Percentiles rank a stretch among this genome's conserved stretches.
phyloP scores from a whole-genome alignment of 2,888 invertebrate species.

The Amphimallon solstitiale region DNA sequence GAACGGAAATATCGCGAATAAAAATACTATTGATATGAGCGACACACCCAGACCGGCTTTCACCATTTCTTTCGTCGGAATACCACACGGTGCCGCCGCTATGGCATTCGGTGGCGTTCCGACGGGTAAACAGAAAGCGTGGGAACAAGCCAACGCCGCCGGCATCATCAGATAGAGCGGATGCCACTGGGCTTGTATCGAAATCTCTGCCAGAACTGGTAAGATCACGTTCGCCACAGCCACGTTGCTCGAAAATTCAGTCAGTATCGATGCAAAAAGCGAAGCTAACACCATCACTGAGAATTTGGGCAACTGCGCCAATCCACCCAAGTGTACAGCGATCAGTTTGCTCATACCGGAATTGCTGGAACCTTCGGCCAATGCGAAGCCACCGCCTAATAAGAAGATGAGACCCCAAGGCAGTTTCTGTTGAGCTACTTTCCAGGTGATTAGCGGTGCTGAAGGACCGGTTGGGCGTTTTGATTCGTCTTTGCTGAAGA shows the following conservation, averaged over 20 bases:
- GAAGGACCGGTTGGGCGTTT: conserved; percentile 73
- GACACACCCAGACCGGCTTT: conserved; percentile 76
- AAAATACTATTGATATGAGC: conserved; percentile 75
- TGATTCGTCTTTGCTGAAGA: conserved; percentile 69
- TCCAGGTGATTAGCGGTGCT: conserved; percentile 84
- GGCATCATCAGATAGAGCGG: conserved; percentile 92
- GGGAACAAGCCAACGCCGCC: conserved; percentile 87
- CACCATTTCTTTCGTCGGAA: conserved; percentile 82
- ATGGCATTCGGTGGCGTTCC: conserved; percentile 97
- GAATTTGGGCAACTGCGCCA: conserved; percentile 72
- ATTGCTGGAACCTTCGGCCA: conserved; percentile 85
- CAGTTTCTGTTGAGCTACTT: conserved; percentile 82
- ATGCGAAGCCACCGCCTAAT: conserved; percentile 90
- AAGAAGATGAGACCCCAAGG: conserved; percentile 92
- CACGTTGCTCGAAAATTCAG: conserved; percentile 91
- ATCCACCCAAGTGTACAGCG: conserved; percentile 74
- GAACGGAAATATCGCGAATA: conserved; percentile 78
- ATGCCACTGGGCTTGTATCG: conserved; percentile 72
- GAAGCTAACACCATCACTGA: conserved; percentile 80
- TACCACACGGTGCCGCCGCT: conserved; percentile 84
- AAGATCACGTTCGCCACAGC: conserved; percentile 90
- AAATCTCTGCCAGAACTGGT: conserved; percentile 84
- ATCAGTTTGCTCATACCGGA: conserved; percentile 83
- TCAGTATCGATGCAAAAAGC: conserved; percentile 81
- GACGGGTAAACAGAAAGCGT: conserved; percentile 93